Evolutionary conservation across 2,888 invertebrate genomes (phyloP).

Genomic region (Diarsia rubi): DNA sequence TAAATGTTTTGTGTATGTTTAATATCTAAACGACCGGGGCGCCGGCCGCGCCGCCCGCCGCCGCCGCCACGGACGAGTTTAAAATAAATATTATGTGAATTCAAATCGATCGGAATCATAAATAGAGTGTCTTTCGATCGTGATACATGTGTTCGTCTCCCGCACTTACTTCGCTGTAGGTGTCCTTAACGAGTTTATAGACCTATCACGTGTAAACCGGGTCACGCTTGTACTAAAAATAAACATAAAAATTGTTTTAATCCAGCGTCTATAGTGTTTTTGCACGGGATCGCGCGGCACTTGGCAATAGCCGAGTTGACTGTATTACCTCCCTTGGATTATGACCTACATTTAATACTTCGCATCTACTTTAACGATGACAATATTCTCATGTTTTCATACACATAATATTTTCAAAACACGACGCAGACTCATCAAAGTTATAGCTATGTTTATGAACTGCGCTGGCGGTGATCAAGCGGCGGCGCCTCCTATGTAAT

Average conservation of each 20-base stretch:
- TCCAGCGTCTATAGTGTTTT: constrained; percentile 76
- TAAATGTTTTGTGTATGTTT: constrained; percentile 28
- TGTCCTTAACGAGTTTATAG: constrained; percentile 77
- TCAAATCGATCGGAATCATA: constrained; percentile 31
- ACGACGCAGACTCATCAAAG: constrained; percentile 48
- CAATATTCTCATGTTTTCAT: constrained; percentile 64
- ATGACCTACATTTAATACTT: constrained; percentile 74
- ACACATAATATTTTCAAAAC: constrained; percentile 62
- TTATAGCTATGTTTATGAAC: constrained; percentile 46
- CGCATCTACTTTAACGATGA: constrained; percentile 67
- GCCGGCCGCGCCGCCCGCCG: too few species aligned
- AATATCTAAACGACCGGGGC: constrained; percentile 14
- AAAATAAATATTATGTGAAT: constrained; percentile 36
- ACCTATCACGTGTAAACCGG: constrained; percentile 76
- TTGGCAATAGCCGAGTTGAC: constrained; percentile 68
- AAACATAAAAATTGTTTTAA: constrained; percentile 78
- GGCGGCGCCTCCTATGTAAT: constrained; percentile 49
- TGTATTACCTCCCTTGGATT: constrained; percentile 75
- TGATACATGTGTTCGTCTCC: constrained; percentile 77
- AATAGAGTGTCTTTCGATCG: constrained; percentile 40
- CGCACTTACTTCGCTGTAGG: constrained; percentile 71
- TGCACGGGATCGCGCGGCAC: constrained; percentile 70
- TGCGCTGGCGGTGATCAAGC: constrained; percentile 65
- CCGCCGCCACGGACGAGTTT: not conserved
- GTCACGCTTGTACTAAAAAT: constrained; percentile 79